Conservation (phyloP, 2,113 vertebrate genomes). For the Laticauda colubrina region DNA sequence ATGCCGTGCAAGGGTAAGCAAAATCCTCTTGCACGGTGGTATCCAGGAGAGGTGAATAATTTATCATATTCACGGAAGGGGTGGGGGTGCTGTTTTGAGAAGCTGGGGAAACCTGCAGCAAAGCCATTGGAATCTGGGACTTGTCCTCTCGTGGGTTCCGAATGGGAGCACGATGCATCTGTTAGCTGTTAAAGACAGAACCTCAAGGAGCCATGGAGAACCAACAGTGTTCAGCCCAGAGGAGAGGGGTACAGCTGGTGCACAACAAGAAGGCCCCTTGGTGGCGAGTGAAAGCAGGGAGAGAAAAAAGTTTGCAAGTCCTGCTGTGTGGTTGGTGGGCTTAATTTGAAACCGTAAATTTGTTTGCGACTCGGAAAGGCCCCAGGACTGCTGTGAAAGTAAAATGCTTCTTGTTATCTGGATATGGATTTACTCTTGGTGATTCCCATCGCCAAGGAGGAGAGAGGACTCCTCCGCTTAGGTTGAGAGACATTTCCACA, state of each 20-base stretch:
- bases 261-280: not conserved
- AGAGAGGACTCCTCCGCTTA: not conserved
- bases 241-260: not conserved
- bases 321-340: not conserved
- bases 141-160: not conserved
- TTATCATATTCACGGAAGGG: not conserved
- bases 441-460: not conserved
- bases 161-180: too few species aligned
- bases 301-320: not conserved
- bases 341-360: not conserved
- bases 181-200: not conserved
- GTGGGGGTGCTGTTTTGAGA: not conserved
- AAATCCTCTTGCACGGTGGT: too few species aligned
- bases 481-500: not conserved
- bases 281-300: not conserved
- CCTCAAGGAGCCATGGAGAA: not conserved
- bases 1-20: not conserved
- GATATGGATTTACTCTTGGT: constrained; percentile 12
- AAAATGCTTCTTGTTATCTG: constrained; percentile 1
- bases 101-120: not conserved
- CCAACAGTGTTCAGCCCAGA: not conserved
- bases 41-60: not conserved
- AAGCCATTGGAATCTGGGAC: not conserved
- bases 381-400: not conserved
- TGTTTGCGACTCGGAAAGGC: not conserved